Base-by-base conservation (phyloP, 1,140 invertebrate species). In the Apis laboriosa region DNA sequence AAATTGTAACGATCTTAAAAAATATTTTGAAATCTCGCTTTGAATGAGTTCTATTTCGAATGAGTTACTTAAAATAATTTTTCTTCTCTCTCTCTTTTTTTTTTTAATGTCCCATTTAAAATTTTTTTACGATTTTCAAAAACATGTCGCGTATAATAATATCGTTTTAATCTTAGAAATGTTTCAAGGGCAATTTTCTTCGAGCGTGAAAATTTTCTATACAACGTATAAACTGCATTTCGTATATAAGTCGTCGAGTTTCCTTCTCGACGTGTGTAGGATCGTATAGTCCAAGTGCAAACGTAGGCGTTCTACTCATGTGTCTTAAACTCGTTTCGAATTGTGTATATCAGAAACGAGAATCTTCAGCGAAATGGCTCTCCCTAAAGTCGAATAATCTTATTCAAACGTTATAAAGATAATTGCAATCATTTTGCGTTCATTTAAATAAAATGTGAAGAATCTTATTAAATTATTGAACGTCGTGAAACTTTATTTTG, bases 291-390 rank as follows among this genome's bases (percentile, higher is more conserved):
- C 43, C 34, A 72, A 72, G 55, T 73, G 77, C 77, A 73, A 80
- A 79, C 77, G 77, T 79, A 56, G 77, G 66, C 77, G 66, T 71
- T 17, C 55, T 61, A 60, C 55, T 51, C 66, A 55, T 28, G 43
- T 60, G 68, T 79, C 56, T 56, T 70, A 78, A 70, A 70, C 34
- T 55, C 66, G 77, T 68, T 78, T 78, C 53, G 55, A 58, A 24
- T 70, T 66, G 61, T 71, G 53, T 61, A 61, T 63, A 53, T 61
- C 77, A 3, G 15, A n/a, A 60, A 70, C 55, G 64, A 60, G 77
- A 53, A 78, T 78, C 77, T 68, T 70, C 64, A 58, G 53, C 51
- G 19, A 56, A 56, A 17, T 56, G 66, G 43, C 24, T 51, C 68
- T 55, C 34, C 12, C 51, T 17, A 51, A 49, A 60, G 56, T 68